Evolutionary conservation across 2,113 vertebrate genomes (phyloP).

Genomic region (Ammodytes dubius): DNA sequence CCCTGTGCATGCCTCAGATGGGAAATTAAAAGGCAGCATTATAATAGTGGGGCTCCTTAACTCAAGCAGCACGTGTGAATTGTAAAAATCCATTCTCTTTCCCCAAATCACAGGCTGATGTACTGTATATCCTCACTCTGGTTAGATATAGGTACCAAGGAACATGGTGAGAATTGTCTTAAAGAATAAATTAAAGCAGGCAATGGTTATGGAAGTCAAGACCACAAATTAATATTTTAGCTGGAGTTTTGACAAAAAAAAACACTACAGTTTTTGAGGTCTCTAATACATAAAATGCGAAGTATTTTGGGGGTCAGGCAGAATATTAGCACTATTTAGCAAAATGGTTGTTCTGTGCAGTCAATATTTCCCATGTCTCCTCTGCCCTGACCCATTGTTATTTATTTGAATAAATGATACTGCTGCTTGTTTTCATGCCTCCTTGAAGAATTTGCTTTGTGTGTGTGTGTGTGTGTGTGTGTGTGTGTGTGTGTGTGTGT

Average conservation of each 20-base stretch:
- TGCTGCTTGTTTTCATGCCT: constrained; percentile 45
- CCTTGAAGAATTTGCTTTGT: constrained; percentile 4
- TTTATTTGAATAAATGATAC: constrained; percentile 26
- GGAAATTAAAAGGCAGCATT: constrained; percentile 19
- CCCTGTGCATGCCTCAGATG: neutral
- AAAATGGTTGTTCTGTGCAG: no score
- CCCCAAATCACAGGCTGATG: constrained; percentile 28
- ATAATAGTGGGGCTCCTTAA: constrained; percentile 19
- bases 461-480: no score
- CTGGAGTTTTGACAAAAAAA: neutral
- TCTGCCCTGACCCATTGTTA: neutral
- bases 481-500: no score
- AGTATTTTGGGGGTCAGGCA: no score
- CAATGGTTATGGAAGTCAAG: no score
- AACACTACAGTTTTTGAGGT: neutral
- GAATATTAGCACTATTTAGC: no score
- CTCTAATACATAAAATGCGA: no score
- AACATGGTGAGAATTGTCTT: no score
- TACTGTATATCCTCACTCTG: constrained; percentile 12
- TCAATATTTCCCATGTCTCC: neutral
- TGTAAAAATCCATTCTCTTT: constrained; percentile 13
- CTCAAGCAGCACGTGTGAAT: neutral
- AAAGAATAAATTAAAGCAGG: no score
- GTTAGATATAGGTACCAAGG: neutral
- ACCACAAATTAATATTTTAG: neutral